These are phyloP conservation scores for Apis florea DNA, from an alignment of 1,140 invertebrate species.

Conservation along the genomic window DNA sequence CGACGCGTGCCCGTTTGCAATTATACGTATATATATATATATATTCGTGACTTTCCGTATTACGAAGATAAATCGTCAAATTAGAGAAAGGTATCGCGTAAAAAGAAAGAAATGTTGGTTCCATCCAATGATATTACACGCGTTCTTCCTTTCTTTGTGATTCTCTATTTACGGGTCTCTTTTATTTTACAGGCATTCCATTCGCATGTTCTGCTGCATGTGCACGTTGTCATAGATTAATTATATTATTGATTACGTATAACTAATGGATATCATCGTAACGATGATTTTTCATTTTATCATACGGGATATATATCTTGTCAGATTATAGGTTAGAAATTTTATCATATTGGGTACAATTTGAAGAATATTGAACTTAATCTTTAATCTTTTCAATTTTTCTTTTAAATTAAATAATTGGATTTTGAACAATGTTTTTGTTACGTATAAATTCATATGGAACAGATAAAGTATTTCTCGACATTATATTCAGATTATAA, in stretches of 20 bases:
- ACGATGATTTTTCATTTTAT: not conserved
- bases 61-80: not conserved
- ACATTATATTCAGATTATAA: not conserved
- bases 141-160: slow-evolving; percentile 1
- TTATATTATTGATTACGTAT: not conserved
- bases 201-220: slow-evolving; percentile 50
- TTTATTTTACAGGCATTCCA: slow-evolving; percentile 5
- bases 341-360: too few relatives aligned
- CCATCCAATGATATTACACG: slow-evolving; percentile 1
- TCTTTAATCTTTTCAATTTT: too few relatives aligned
- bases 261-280: not conserved
- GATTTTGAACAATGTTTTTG: too few relatives aligned
- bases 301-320: not conserved
- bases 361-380: too few relatives aligned
- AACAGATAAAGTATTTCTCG: not conserved
- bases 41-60: not conserved
- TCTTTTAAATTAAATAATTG: not conserved
- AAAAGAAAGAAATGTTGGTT: not conserved
- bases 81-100: not conserved
- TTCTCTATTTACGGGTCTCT: not conserved
- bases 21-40: slow-evolving; percentile 8
- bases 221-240: slow-evolving; percentile 32
- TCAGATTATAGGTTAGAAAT: not conserved
- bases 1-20: slow-evolving; percentile 22
- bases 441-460: too few relatives aligned